Evolutionary conservation across 2,888 invertebrate species (phyloP), one percentile per base, ranked within the genome.

Genomic region (Ligdia adustata): DNA sequence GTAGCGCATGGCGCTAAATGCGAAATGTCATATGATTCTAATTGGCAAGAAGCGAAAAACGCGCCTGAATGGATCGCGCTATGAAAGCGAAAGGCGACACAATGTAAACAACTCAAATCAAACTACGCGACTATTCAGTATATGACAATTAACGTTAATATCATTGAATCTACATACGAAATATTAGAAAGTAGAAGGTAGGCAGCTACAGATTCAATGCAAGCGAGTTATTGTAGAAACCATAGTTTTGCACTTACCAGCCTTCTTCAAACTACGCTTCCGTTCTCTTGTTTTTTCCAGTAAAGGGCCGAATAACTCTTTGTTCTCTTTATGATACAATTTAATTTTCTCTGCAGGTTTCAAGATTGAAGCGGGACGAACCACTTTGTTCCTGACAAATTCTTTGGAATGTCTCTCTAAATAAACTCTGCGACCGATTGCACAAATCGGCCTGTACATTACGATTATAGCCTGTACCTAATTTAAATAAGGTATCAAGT

Each of bases 301-400:
- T 38, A 92, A 62, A 0, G 86, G 80, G 3, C 92, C 92, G 51
- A 91, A 92, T 4, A 90, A 51, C 24, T 80, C 75, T 60, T 90
- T 91, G 51, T 90, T 90, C 53, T 92, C 91, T 61, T 77, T 89
- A 52, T 91, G 76, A 60, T 84, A 86, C 46, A 82, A 69, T 66
- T 90, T 91, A 3, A 90, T 57, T 49, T 84, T 80, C 47, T 91
- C 85, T 2, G 79, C 82, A 51, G 84, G 87, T 60, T 84, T 89
- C 65, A 90, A 67, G 57, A 87, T 66, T 27, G 89, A 85, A 64
- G 82, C 72, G 29, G 88, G 77, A 48, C 64, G 72, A 63, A 90
- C 74, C 45, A 86, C 81, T 80, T 90, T 91, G 45, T 65, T 79
- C 53, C 90, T 77, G 57, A 83, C 60, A 47, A 84, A 78, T 66